Evolutionary conservation across 92 coral and sea anemone genomes (phyloP).

Genomic region (Epizoanthus rinbou): DNA sequence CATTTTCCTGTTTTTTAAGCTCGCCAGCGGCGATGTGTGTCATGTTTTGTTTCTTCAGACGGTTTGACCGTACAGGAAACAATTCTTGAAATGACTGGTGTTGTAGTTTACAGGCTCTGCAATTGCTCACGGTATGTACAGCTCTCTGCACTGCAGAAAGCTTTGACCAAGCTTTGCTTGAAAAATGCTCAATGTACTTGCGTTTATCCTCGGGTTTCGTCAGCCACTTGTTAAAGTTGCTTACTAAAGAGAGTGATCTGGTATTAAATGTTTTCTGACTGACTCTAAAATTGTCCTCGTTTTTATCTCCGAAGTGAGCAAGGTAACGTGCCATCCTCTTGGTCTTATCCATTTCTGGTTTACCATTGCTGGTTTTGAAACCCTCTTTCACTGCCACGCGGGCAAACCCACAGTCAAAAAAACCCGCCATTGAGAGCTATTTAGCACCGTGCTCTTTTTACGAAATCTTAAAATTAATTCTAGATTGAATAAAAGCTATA

Average conservation of each 20-base stretch:
- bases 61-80: conserved; percentile 1
- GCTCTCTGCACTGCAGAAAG: background rate
- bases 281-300: conserved; percentile 10
- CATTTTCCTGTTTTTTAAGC: background rate
- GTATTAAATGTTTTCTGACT: conserved; percentile 2
- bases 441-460: background rate
- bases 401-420: conserved; percentile 47
- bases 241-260: background rate
- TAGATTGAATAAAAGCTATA: background rate
- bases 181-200: conserved; percentile 16
- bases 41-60: background rate
- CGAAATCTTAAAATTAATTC: background rate
- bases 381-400: conserved; percentile 47
- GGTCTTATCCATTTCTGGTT: conserved; percentile 19
- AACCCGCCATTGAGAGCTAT: conserved; percentile 19
- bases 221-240: conserved; percentile 10
- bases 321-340: conserved; percentile 2
- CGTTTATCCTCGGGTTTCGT: background rate
- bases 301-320: conserved; percentile 14
- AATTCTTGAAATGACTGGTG: conserved; percentile 14
- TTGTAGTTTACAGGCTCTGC: background rate
- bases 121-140: background rate
- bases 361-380: conserved; percentile 37
- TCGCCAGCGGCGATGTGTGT: background rate
- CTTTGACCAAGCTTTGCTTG: conserved; percentile 14